These are phyloP conservation scores for Babylonia areolata DNA, from an alignment of 1,140 invertebrate species.

Conservation along the genomic window DNA sequence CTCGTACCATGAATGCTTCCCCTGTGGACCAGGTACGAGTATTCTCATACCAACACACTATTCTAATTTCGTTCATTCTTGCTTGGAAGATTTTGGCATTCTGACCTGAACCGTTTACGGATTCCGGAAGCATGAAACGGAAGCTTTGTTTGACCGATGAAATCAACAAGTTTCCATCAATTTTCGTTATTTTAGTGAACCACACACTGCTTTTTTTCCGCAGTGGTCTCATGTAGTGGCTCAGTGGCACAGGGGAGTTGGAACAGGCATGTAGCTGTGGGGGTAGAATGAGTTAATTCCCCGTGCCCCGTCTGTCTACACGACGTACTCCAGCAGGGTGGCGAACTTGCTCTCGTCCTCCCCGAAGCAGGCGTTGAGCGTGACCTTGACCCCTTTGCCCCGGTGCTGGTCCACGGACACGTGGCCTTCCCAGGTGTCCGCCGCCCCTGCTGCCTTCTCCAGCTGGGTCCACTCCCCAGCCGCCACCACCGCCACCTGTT, in stretches of 20 bases:
- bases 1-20: too few species aligned
- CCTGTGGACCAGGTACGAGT: too few species aligned
- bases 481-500: conserved; percentile 67
- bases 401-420: conserved; percentile 60
- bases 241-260: not conserved
- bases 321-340: conserved; percentile 70
- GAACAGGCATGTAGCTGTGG: too few species aligned
- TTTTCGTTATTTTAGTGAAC: not conserved
- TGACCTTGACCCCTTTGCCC: conserved; percentile 64
- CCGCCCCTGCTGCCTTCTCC: conserved; percentile 56
- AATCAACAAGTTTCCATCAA: not conserved
- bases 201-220: not conserved
- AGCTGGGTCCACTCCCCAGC: conserved; percentile 72
- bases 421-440: conserved; percentile 61
- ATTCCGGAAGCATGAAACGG: too few species aligned
- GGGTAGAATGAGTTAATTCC: too few species aligned
- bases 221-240: not conserved
- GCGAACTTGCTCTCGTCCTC: conserved; percentile 64
- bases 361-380: conserved; percentile 69
- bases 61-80: too few species aligned
- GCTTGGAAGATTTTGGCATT: too few species aligned
- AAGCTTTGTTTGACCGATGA: too few species aligned
- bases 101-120: too few species aligned
- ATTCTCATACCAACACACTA: too few species aligned
- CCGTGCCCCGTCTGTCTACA: conserved; percentile 41